These are phyloP conservation scores for Progne subis DNA, from an alignment of 2,113 vertebrate species.

Conservation along the genomic window DNA sequence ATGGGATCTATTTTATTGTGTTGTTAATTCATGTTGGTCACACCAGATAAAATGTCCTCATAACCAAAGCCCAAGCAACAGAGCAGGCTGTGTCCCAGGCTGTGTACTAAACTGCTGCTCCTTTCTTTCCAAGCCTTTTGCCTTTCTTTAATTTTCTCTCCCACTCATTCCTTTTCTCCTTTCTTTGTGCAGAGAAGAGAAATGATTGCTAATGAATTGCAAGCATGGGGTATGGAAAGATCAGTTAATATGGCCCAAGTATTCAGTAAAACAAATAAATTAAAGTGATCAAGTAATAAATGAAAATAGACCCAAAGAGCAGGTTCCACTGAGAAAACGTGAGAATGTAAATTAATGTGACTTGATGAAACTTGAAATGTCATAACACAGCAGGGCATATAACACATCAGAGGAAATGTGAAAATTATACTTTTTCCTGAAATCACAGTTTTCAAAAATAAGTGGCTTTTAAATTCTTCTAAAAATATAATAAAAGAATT, in stretches of 20 bases:
- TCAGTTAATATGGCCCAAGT: constrained; percentile 15
- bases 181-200: constrained; percentile 38
- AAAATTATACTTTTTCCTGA: constrained; percentile 70
- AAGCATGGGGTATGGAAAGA: constrained; percentile 37
- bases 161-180: not conserved
- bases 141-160: constrained; percentile 8
- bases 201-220: constrained; percentile 59
- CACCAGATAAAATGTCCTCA: not conserved
- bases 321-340: constrained; percentile 57
- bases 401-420: constrained; percentile 69
- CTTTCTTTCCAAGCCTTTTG: not conserved
- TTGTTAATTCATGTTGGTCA: not conserved
- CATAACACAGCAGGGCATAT: constrained; percentile 67
- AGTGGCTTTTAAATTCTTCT: constrained; percentile 58
- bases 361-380: constrained; percentile 60
- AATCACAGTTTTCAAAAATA: constrained; percentile 41
- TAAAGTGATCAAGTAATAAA: constrained; percentile 44
- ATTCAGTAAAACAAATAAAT: constrained; percentile 22
- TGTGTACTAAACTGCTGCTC: not conserved
- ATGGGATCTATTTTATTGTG: not conserved
- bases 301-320: constrained; percentile 52
- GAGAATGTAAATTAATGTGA: constrained; percentile 42
- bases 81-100: not conserved
- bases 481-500: constrained; percentile 66
- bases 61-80: not conserved